phyloP scores from a whole-genome alignment of 2,888 invertebrate genomes.

The Archips xylosteana region DNA sequence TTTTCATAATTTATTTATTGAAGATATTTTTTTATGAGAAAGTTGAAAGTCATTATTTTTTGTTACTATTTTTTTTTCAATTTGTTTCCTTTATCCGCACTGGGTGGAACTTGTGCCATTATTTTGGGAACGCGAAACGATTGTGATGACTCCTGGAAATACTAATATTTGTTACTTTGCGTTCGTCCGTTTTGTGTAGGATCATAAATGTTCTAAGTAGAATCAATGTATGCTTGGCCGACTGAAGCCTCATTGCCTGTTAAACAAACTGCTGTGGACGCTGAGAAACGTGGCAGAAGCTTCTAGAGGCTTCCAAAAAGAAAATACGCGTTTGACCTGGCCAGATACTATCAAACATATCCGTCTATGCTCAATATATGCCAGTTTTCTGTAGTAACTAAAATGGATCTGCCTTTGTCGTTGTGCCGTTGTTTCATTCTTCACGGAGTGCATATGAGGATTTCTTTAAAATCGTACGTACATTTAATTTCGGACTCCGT shows the following conservation, averaged over 20 bases:
- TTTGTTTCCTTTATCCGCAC: slow-evolving; percentile 54
- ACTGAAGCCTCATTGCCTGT: slow-evolving; percentile 58
- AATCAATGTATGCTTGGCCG: slow-evolving; percentile 81
- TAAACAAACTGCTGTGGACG: neutral
- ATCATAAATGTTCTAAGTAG: slow-evolving; percentile 81
- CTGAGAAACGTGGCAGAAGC: neutral
- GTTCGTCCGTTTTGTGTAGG: slow-evolving; percentile 64
- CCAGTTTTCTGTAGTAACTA: no score
- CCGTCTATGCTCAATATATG: no score
- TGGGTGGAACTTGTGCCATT: slow-evolving; percentile 70
- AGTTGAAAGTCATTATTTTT: slow-evolving; percentile 72
- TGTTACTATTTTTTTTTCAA: slow-evolving; percentile 65
- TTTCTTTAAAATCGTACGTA: no score
- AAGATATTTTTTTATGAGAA: slow-evolving; percentile 69
- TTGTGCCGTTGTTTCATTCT: no score
- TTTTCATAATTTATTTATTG: slow-evolving; percentile 81
- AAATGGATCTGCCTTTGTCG: no score
- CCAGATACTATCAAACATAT: no score
- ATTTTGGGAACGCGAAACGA: slow-evolving; percentile 62
- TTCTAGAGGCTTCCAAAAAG: neutral
- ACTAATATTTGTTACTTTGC: slow-evolving; percentile 45
- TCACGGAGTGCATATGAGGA: no score
- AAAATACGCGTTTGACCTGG: no score
- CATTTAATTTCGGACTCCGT: no score
- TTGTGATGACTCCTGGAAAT: slow-evolving; percentile 65